Evolutionary conservation across 2,113 vertebrate genomes (phyloP), one percentile per base, ranked within the genome.

Genomic region (Argyrosomus japonicus): DNA sequence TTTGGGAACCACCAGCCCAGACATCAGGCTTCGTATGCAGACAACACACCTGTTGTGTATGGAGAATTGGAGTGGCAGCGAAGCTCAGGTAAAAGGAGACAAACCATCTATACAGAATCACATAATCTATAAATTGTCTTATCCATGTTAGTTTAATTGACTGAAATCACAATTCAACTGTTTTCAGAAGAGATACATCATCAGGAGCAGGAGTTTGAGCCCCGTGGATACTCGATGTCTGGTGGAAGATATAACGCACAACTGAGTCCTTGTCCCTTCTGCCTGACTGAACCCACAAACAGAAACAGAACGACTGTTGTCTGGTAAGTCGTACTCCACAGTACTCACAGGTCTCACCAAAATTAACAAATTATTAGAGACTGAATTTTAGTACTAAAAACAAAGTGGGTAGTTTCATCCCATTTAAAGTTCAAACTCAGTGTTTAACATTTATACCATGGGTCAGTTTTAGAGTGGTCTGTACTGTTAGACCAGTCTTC

Each of bases 11-110:
- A 18, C 14, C 14, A 21, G 10, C 25, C 1, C 4, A 23, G 2
- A 36, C 0, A 25, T 25, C 1, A 4, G 15, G 3, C 13, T 6
- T n/a, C 4, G 4, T 25, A 11, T 48, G 7, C 6, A 0, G n/a
- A 25, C 21, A 48, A n/a, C 43, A 51, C 9, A 13, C 0, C 17
- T 40, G 15, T 1, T 61, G 47, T 3, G 6, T 21, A 1, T 54
- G 40, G 7, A 75, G 10, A 0, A 19, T 1, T 23, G 17, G 14
- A 32, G 23, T 45, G 25, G 51, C 67, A 13, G 3, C 2, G 5
- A 17, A n/a, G 12, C 6, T 43, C 19, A 63, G 76, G 76, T 75
- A 75, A 47, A 63, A 48, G 1, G 0, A 6, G 21, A 48, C 45
- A 40, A 17, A 48, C 19, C 51, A 21, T 75, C n/a, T 12, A 2